These are phyloP conservation scores for Pseudomyrmex flavicornis DNA, from an alignment of 1,140 invertebrate genomes.

Conservation along the genomic window DNA sequence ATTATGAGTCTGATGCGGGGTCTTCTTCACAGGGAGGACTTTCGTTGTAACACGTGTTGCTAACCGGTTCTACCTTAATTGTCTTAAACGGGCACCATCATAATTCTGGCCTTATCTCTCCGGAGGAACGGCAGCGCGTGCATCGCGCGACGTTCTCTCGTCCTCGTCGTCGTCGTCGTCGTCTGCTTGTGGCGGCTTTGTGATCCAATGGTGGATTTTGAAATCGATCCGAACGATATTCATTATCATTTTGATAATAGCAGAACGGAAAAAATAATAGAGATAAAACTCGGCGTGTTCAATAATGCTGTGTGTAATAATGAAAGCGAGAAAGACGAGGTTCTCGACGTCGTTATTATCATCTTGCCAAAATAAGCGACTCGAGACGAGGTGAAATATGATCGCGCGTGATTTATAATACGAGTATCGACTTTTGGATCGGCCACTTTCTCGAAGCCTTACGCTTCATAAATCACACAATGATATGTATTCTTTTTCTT, in stretches of 20 bases:
- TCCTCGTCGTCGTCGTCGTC: neutral
- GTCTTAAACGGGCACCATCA: slow-evolving; percentile 78
- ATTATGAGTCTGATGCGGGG: slow-evolving; percentile 75
- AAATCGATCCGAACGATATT: slow-evolving; percentile 30
- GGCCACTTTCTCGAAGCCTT: neutral
- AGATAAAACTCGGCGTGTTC: neutral
- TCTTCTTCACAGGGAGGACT: slow-evolving; percentile 72
- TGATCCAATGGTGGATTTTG: slow-evolving; percentile 18
- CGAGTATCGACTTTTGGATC: slow-evolving; percentile 17
- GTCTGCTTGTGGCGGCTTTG: neutral
- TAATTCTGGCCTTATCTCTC: slow-evolving; percentile 77
- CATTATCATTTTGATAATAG: neutral
- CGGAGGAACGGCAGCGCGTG: neutral
- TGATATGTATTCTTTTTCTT: neutral
- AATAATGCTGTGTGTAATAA: neutral
- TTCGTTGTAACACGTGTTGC: slow-evolving; percentile 80
- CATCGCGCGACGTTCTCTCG: slow-evolving; percentile 33
- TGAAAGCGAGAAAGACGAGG: slow-evolving; percentile 5
- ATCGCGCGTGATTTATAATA: slow-evolving; percentile 42
- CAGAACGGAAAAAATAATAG: neutral
- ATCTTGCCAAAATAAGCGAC: slow-evolving; percentile 26
- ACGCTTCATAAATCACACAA: slow-evolving; percentile 8
- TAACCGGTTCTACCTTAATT: slow-evolving; percentile 81
- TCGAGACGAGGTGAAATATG: slow-evolving; percentile 11
- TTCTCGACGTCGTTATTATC: slow-evolving; percentile 30